Evolutionary conservation across 1,140 invertebrate species (phyloP).

Genomic region (Drosophila kurseongensis): DNA sequence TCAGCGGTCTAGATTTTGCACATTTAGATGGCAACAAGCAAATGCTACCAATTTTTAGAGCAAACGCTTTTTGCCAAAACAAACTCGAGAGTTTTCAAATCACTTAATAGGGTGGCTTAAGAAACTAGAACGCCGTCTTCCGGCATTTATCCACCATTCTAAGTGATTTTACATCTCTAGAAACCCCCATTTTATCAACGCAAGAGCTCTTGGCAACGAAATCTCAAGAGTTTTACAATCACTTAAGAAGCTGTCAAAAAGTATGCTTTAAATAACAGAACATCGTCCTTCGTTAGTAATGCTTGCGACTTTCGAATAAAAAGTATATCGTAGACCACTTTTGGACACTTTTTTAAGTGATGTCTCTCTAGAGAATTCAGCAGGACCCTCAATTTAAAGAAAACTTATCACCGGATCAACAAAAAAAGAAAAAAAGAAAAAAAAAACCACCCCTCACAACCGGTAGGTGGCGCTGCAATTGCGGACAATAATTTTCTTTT

Average conservation of each 20-base stretch:
- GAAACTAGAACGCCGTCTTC: too few relatives aligned
- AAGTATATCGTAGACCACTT: background rate
- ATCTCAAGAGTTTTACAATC: background rate
- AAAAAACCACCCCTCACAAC: background rate
- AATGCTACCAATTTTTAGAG: too few relatives aligned
- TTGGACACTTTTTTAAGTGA: background rate
- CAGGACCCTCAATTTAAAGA: too few relatives aligned
- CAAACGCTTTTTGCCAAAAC: too few relatives aligned
- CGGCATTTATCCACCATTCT: too few relatives aligned
- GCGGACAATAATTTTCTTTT: conserved; percentile 60
- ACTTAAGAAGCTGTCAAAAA: background rate
- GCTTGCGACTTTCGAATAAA: background rate
- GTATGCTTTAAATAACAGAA: background rate
- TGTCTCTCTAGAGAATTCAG: background rate
- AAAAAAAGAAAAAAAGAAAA: background rate
- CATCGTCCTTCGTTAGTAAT: background rate
- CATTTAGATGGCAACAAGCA: background rate
- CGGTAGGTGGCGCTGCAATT: conserved; percentile 14
- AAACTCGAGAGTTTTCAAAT: too few relatives aligned
- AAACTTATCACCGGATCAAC: background rate
- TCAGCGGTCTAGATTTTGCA: background rate
- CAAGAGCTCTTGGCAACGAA: background rate
- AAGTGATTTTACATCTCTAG: too few relatives aligned
- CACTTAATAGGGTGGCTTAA: too few relatives aligned
- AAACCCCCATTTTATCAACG: too few relatives aligned